Percentiles rank a stretch among this genome's conserved stretches.
These are phyloP conservation scores for Drosophila tristis DNA, from an alignment of 1,140 invertebrate genomes.

Conservation along the genomic window DNA sequence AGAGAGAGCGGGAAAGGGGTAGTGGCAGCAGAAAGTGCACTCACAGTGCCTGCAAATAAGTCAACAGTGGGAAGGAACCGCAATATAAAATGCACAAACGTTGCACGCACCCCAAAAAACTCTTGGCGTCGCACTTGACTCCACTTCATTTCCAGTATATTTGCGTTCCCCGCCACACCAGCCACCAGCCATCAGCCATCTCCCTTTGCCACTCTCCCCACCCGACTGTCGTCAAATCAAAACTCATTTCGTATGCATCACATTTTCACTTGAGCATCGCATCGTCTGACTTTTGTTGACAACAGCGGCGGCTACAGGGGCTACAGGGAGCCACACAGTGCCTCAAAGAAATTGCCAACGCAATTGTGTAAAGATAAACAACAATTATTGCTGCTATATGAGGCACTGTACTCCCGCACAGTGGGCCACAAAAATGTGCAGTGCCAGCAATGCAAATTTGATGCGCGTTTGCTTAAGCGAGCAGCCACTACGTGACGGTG, in stretches of 20 bases:
- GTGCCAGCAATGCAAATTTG: constrained; percentile 66
- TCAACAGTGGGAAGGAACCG: constrained; percentile 64
- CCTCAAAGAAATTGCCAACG: constrained; percentile 78
- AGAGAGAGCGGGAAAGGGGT: constrained; percentile 11
- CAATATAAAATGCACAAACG: constrained; percentile 81
- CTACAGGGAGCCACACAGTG: neutral
- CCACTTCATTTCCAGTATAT: no score
- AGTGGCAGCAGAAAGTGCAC: constrained; percentile 4
- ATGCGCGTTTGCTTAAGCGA: constrained; percentile 51
- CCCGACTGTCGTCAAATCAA: constrained; percentile 65
- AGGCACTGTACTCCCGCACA: constrained; percentile 23
- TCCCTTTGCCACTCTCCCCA: constrained; percentile 8
- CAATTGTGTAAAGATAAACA: constrained; percentile 83
- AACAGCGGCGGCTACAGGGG: constrained; percentile 11
- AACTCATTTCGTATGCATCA: constrained; percentile 82
- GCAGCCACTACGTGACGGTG: neutral
- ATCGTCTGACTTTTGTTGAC: constrained; percentile 47
- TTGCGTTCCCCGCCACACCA: neutral
- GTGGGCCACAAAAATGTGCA: constrained; percentile 55
- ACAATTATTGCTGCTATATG: constrained; percentile 77
- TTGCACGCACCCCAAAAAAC: constrained; percentile 26
- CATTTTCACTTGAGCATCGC: constrained; percentile 65
- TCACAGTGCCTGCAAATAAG: constrained; percentile 67
- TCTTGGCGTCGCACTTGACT: neutral
- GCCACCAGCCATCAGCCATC: neutral